These are phyloP conservation scores for Lophius americanus DNA, from an alignment of 2,797 vertebrate species.

Conservation along the genomic window DNA sequence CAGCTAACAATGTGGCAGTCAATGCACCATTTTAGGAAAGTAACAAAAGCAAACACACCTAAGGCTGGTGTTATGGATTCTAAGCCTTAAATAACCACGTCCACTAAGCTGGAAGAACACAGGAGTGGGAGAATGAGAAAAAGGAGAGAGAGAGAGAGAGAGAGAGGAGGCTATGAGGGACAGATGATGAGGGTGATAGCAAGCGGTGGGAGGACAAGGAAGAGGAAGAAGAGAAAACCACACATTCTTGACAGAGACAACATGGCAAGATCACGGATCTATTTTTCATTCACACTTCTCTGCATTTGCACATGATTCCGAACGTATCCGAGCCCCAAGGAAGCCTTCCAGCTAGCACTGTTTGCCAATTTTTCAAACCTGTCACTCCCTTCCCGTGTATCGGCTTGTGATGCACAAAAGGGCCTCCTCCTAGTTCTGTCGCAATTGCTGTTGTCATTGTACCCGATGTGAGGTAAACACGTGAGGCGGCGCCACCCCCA, in stretches of 20 bases:
- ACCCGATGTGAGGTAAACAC: conserved; percentile 56
- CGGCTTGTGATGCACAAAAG: conserved; percentile 65
- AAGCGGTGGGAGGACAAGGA: background rate
- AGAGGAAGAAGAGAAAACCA: conserved; percentile 51
- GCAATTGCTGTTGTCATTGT: conserved; percentile 62
- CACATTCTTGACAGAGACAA: conserved; percentile 68
- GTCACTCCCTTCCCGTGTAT: conserved; percentile 83
- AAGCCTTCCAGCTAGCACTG: conserved; percentile 83
- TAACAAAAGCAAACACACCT: conserved; percentile 79
- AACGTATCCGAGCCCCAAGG: conserved; percentile 76
- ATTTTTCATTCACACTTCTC: conserved; percentile 78
- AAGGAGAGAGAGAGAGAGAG: conserved; percentile 17
- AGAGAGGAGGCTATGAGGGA: conserved; percentile 46
- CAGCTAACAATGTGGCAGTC: conserved; percentile 61
- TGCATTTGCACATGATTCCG: conserved; percentile 72
- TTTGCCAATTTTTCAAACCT: conserved; percentile 89
- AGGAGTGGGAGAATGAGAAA: conserved; percentile 13
- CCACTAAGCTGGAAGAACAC: conserved; percentile 62
- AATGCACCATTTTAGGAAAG: conserved; percentile 61
- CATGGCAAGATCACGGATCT: conserved; percentile 72
- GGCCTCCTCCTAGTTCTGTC: conserved; percentile 43
- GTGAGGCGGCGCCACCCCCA: conserved; percentile 30
- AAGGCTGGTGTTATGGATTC: conserved; percentile 69
- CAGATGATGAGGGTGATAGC: conserved; percentile 52
- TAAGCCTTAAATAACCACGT: conserved; percentile 78